Evolutionary conservation across 2,888 invertebrate species (phyloP).

Genomic region (Papilio protenor): DNA sequence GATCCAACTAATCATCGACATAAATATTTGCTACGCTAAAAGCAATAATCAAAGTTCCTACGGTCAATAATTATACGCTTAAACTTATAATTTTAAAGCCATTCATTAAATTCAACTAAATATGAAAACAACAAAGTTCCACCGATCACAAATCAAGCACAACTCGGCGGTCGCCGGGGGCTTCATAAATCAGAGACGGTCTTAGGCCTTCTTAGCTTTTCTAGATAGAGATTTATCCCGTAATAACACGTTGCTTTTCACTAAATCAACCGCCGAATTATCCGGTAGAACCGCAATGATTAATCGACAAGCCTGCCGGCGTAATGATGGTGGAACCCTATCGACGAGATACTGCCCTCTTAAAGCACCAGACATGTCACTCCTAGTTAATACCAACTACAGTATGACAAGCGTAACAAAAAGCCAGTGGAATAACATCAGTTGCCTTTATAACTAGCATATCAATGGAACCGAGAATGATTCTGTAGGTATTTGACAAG

Average conservation of each 20-base stretch:
- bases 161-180: constrained; percentile 74
- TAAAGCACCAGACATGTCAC: constrained; percentile 29
- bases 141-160: constrained; percentile 78
- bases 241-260: constrained; percentile 84
- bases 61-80: constrained; percentile 75
- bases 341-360: constrained; percentile 51
- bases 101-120: constrained; percentile 83
- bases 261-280: constrained; percentile 84
- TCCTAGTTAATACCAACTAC: constrained; percentile 41
- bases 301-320: constrained; percentile 77
- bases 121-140: constrained; percentile 75
- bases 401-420: background rate
- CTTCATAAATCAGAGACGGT: constrained; percentile 78
- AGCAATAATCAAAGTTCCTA: constrained; percentile 76
- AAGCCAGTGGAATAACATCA: background rate
- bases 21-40: constrained; percentile 71
- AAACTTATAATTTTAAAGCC: constrained; percentile 77
- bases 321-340: constrained; percentile 62
- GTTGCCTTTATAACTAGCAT: background rate
- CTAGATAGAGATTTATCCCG: constrained; percentile 84
- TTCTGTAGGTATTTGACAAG: background rate
- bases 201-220: constrained; percentile 84
- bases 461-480: background rate
- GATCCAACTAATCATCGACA: constrained; percentile 50
- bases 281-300: constrained; percentile 83